These are phyloP conservation scores for Hassar affinis DNA, from an alignment of 2,113 vertebrate genomes.

Conservation along the genomic window DNA sequence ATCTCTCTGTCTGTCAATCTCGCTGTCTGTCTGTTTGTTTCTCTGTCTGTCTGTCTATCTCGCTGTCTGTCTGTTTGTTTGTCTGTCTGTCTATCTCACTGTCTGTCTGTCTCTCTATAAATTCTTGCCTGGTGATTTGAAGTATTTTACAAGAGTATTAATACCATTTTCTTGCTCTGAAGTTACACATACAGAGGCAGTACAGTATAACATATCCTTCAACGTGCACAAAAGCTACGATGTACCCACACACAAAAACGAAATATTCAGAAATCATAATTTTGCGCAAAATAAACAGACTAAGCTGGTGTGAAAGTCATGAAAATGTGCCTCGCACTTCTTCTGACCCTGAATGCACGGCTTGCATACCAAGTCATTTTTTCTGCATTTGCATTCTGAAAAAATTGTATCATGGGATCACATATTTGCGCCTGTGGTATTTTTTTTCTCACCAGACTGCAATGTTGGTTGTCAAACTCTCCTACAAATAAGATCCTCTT, in stretches of 20 bases:
- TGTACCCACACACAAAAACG: background rate
- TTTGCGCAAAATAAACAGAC: background rate
- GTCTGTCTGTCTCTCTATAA: too few relatives aligned
- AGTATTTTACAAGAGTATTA: too few relatives aligned
- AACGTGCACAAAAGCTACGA: background rate
- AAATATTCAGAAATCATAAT: background rate
- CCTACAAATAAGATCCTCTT: background rate
- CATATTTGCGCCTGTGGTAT: background rate
- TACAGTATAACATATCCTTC: background rate
- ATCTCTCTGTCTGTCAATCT: too few relatives aligned
- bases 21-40: too few relatives aligned
- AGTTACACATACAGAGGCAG: background rate
- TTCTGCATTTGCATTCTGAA: background rate
- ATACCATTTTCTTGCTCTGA: background rate
- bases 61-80: too few relatives aligned
- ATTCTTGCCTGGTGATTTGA: too few relatives aligned
- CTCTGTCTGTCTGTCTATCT: too few relatives aligned
- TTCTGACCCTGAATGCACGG: background rate
- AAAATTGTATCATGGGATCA: background rate
- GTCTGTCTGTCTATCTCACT: too few relatives aligned
- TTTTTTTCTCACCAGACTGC: background rate
- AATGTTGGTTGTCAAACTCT: background rate
- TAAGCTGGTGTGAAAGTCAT: background rate
- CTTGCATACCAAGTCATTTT: too few relatives aligned
- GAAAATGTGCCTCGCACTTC: background rate